Evolutionary conservation across 2,888 invertebrate genomes (phyloP), one percentile per base, ranked within the genome.

Genomic region (Cantharis lateralis): DNA sequence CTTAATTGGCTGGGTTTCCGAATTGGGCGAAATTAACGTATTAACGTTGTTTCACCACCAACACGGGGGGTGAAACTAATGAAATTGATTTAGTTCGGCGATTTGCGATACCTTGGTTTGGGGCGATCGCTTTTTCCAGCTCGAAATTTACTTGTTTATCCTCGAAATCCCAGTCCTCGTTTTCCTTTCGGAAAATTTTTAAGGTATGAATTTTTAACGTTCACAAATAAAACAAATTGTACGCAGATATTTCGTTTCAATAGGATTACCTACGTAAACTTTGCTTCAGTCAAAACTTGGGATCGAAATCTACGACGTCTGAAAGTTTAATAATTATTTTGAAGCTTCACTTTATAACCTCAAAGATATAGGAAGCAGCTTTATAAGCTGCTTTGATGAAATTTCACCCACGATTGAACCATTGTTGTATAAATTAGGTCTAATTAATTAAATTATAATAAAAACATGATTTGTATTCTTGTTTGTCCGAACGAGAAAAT

Each of bases 371-470:
- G 15, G 24, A 18, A 7, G 20, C 64, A 48, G 48, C 48, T 66
- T 66, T 18, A 66, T 66, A 66, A 64, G n/a, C 64, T 20, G 64
- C 64, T 66, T 66, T 66, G 64, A 66, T 66, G 64, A 66, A 66
- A 66, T 66, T 66, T 66, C 24, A 66, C 20, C 20, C 18, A 66
- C 64, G 11, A 66, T 66, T 24, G 18, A 66, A 20, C 64, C 20
- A 66, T 20, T 20, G 20, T 66, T 66, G n/a, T 66, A 15, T 24
- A 24, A 66, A 66, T 66, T 20, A 66, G n/a, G 20, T 66, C 64
- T 66, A 18, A 66, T 66, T 66, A 66, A 66, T 24, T 66, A 48
- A 48, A n/a, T 48, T 48, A 48, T 48, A 48, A n/a, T n/a, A 48
- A 48, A 48, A 48, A n/a, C 13, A n/a, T n/a, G n/a, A 48, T n/a